phyloP scores from a whole-genome alignment of 2,888 invertebrate species.

The Tubulanus polymorphus region DNA sequence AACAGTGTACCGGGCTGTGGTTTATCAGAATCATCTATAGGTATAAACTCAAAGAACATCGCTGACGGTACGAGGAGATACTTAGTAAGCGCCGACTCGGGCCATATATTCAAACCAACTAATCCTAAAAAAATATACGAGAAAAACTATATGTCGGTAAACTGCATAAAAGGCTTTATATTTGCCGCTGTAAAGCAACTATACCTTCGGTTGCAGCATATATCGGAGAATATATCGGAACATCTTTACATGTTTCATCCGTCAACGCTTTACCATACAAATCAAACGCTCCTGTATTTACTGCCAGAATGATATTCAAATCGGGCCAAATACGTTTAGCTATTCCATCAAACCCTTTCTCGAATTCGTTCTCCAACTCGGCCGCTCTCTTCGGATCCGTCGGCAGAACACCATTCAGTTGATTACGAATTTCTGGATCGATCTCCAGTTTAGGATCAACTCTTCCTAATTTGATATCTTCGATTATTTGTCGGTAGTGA shows the following conservation, averaged over 20 bases:
- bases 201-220: conserved; percentile 52
- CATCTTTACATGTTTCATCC: conserved; percentile 20
- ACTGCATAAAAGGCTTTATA: too few species aligned
- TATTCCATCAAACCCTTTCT: conserved; percentile 33
- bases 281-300: conserved; percentile 43
- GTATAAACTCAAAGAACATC: conserved; percentile 50
- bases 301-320: conserved; percentile 29
- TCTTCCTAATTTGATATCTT: conserved; percentile 38
- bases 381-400: conserved; percentile 38
- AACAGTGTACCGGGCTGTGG: conserved; percentile 42
- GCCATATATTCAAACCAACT: conserved; percentile 28
- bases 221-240: conserved; percentile 42
- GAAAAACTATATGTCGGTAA: too few species aligned
- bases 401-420: conserved; percentile 30
- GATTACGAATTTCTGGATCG: conserved; percentile 25
- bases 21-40: conserved; percentile 31
- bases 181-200: too few species aligned
- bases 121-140: too few species aligned
- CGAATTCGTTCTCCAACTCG: conserved; percentile 33
- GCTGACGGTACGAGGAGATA: conserved; percentile 41
- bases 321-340: conserved; percentile 41
- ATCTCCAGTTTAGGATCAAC: conserved; percentile 32
- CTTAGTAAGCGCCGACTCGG: conserved; percentile 9
- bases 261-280: conserved; percentile 28
- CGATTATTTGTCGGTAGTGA: conserved; percentile 29